phyloP scores from a whole-genome alignment of 2,888 invertebrate genomes.

The Mythimna vitellina region DNA sequence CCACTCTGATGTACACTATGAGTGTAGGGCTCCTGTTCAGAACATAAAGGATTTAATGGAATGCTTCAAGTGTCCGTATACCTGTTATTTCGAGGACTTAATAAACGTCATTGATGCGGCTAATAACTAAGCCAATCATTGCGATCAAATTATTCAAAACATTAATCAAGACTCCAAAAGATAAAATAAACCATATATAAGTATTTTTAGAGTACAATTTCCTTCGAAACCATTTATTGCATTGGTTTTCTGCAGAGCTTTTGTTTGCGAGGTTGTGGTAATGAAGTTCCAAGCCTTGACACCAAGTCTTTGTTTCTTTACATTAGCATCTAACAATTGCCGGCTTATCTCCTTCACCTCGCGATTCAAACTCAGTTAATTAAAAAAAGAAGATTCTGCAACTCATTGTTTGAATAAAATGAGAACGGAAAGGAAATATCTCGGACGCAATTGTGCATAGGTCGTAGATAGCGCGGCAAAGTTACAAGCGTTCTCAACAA shows the following conservation, averaged over 20 bases:
- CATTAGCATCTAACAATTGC: constrained; percentile 34
- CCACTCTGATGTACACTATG: not conserved
- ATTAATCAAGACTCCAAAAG: not conserved
- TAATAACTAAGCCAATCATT: not conserved
- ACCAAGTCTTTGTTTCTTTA: constrained; percentile 13
- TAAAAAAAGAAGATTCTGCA: constrained; percentile 45
- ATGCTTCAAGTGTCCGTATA: not conserved
- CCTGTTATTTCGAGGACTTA: not conserved
- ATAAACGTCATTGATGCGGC: not conserved
- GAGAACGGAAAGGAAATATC: constrained; percentile 46
- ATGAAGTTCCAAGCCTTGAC: constrained; percentile 7
- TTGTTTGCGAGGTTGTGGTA: constrained; percentile 1
- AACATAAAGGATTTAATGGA: not conserved
- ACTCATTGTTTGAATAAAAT: constrained; percentile 46
- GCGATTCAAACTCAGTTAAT: constrained; percentile 45
- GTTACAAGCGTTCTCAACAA: constrained; percentile 38
- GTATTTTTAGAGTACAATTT: not conserved
- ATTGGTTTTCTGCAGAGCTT: constrained; percentile 10
- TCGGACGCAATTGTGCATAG: constrained; percentile 49
- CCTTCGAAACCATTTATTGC: constrained; percentile 2
- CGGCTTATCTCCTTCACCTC: constrained; percentile 28
- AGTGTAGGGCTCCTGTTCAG: not conserved
- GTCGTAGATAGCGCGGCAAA: constrained; percentile 45
- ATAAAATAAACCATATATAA: not conserved
- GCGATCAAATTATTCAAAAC: not conserved